These are phyloP conservation scores for Drosophila birchii DNA, from an alignment of 2,888 invertebrate species.

Conservation along the genomic window DNA sequence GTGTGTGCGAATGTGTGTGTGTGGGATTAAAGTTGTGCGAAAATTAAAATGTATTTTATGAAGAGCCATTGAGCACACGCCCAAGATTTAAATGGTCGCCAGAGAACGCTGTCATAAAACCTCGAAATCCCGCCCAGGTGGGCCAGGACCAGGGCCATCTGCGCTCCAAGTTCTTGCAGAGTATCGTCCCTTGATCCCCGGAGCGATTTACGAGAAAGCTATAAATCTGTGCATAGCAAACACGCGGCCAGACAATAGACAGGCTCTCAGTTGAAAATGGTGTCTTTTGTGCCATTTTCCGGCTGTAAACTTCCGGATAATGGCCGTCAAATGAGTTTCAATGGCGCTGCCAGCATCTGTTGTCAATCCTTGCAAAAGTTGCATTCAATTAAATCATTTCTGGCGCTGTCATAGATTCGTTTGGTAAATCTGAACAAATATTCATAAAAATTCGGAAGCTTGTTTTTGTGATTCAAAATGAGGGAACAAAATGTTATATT, in stretches of 20 bases:
- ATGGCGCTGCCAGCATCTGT: constrained; percentile 32
- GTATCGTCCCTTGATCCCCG: constrained; percentile 3
- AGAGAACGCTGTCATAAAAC: constrained; percentile 46
- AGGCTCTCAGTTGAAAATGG: constrained; percentile 21
- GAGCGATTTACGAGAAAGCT: constrained; percentile 39
- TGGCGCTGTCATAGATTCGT: neutral
- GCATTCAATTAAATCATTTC: constrained; percentile 7
- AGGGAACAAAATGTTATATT: neutral
- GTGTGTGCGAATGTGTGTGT: neutral
- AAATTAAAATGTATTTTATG: constrained; percentile 13
- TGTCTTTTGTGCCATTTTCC: constrained; percentile 53
- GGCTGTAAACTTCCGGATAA: constrained; percentile 74
- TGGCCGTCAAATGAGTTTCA: constrained; percentile 61
- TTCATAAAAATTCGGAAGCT: neutral
- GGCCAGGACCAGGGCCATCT: constrained; percentile 21
- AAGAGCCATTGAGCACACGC: constrained; percentile 8
- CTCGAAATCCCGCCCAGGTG: constrained; percentile 37
- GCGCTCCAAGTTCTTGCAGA: constrained; percentile 4
- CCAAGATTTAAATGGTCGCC: constrained; percentile 32
- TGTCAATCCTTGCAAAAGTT: constrained; percentile 1
- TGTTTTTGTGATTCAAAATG: neutral
- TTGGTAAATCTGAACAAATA: neutral
- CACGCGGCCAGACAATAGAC: constrained; percentile 35
- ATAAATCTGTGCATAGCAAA: constrained; percentile 61
- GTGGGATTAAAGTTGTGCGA: constrained; percentile 19